A percentile compares a stretch with the other conserved stretches of the same genome.
phyloP scores from a whole-genome alignment of 92 coral and sea anemone genomes.

The Actinostola sp. region DNA sequence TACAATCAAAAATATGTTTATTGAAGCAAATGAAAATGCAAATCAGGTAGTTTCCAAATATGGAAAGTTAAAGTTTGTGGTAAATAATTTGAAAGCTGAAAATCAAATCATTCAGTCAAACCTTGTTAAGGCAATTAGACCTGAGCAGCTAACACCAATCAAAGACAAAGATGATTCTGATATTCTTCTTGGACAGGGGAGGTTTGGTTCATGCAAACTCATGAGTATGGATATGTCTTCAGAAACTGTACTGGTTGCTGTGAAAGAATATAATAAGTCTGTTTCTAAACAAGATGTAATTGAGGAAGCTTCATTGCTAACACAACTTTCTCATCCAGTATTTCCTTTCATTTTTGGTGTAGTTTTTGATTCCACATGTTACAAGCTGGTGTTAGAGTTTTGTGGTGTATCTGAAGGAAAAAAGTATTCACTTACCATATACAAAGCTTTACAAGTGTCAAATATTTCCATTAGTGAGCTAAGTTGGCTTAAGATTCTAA shows the following conservation, averaged over 20 bases:
- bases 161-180: constrained; percentile 22
- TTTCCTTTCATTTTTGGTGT: constrained; percentile 52
- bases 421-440: constrained; percentile 22
- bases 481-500: constrained; percentile 24
- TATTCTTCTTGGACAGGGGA: constrained; percentile 31
- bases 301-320: constrained; percentile 34
- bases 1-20: constrained; percentile 9
- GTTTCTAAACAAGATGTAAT: constrained; percentile 27
- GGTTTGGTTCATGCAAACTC: constrained; percentile 49
- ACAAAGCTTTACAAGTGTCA: constrained; percentile 9
- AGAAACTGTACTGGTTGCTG: constrained; percentile 36
- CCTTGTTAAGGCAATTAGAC: constrained; percentile 40
- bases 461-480: constrained; percentile 14
- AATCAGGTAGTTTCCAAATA: constrained; percentile 13
- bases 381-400: constrained; percentile 31
- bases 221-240: constrained; percentile 37
- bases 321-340: constrained; percentile 40
- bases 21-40: no score
- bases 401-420: constrained; percentile 27
- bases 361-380: constrained; percentile 21
- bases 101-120: constrained; percentile 17
- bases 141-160: constrained; percentile 18
- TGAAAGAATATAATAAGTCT: constrained; percentile 17
- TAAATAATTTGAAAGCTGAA: constrained; percentile 9
- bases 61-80: constrained; percentile 24